Evolutionary conservation across 2,888 invertebrate genomes (phyloP).

Genomic region (Melieria omissa): DNA sequence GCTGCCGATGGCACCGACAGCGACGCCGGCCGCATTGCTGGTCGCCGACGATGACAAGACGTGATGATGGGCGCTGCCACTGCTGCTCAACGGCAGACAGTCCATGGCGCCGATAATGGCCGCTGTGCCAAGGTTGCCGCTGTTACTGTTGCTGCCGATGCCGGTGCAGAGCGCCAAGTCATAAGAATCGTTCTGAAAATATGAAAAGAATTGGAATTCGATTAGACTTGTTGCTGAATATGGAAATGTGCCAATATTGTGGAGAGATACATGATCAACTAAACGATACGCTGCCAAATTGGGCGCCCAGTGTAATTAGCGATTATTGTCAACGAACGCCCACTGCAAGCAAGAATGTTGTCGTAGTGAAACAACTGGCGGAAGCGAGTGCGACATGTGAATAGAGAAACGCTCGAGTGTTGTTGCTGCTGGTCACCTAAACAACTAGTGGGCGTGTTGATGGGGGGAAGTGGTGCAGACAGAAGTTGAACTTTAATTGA

Average conservation of each 20-base stretch:
- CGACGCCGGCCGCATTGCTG: constrained; percentile 68
- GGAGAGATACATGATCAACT: not conserved
- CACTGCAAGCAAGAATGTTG: not conserved
- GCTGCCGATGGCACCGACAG: constrained; percentile 39
- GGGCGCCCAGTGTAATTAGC: not conserved
- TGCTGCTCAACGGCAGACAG: constrained; percentile 76
- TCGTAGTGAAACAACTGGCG: too few relatives aligned
- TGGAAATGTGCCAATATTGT: too few relatives aligned
- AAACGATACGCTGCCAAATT: not conserved
- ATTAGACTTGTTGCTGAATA: not conserved
- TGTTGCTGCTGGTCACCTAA: too few relatives aligned
- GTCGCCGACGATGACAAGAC: constrained; percentile 38
- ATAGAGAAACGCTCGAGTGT: too few relatives aligned
- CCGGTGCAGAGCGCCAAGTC: constrained; percentile 53
- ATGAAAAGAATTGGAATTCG: not conserved
- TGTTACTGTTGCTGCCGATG: constrained; percentile 43
- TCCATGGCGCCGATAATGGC: constrained; percentile 70
- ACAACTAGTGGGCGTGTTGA: too few relatives aligned
- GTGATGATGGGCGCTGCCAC: constrained; percentile 41
- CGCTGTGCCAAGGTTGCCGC: constrained; percentile 45
- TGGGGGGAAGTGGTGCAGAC: too few relatives aligned
- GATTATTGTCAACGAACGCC: not conserved
- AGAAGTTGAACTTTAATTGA: too few relatives aligned
- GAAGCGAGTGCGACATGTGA: too few relatives aligned
- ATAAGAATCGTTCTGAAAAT: constrained; percentile 57